phyloP scores from a whole-genome alignment of 2,888 invertebrate genomes.

The Tuberolachnus salignus region DNA sequence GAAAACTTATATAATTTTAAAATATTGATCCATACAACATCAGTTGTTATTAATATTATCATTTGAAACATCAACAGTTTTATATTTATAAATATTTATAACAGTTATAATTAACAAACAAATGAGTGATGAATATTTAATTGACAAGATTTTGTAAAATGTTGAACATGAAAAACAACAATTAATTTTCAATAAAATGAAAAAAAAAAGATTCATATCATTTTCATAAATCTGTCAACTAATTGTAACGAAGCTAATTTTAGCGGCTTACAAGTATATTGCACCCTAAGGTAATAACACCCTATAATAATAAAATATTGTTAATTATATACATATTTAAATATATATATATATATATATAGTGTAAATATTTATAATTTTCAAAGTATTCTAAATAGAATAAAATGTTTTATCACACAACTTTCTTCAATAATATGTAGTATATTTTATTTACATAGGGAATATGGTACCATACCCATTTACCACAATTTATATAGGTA shows the following conservation, averaged over 20 bases:
- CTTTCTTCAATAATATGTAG: background rate
- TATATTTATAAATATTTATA: too few species aligned
- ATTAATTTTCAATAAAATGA: background rate
- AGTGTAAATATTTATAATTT: background rate
- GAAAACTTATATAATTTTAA: background rate
- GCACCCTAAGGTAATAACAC: background rate
- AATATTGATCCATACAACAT: conserved; percentile 4
- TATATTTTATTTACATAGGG: background rate
- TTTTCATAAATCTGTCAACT: background rate
- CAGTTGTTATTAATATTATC: background rate
- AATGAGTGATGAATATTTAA: background rate
- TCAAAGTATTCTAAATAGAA: background rate
- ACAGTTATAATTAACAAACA: too few species aligned
- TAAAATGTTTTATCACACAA: too few species aligned
- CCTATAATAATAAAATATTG: background rate
- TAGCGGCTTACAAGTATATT: conserved; percentile 5
- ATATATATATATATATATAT: background rate
- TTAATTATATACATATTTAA: background rate
- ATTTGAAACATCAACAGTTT: background rate
- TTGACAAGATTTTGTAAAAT: background rate
- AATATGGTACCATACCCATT: background rate
- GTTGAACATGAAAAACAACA: background rate
- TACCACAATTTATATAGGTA: background rate
- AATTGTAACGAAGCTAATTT: background rate
- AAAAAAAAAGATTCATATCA: conserved; percentile 8